Conservation (phyloP, 64 coral and sea anemone species). For the Pachyseris speciosa region DNA sequence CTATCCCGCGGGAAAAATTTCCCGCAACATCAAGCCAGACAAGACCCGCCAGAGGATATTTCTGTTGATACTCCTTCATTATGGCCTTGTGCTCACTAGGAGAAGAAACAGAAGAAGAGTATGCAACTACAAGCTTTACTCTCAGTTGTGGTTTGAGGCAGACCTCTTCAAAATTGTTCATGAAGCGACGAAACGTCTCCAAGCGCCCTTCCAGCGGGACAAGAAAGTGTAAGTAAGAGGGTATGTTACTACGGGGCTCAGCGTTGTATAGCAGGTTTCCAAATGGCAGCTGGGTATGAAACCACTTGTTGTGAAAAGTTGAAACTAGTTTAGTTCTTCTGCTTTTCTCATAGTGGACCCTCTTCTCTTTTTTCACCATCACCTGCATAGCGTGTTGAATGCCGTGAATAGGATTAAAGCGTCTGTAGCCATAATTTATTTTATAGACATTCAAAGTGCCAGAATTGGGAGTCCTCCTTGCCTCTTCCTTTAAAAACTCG, state of each 20-base stretch:
- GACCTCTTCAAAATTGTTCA: conserved; percentile 87
- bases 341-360: conserved; percentile 54
- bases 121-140: conserved; percentile 90
- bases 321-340: conserved; percentile 32
- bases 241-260: conserved; percentile 23
- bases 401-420: conserved; percentile 81
- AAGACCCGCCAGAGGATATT: conserved; percentile 74
- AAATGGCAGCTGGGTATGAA: conserved; percentile 79
- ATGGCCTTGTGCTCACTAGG: conserved; percentile 77
- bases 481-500: conserved; percentile 65
- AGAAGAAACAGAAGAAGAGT: conserved; percentile 72
- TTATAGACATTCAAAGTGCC: conserved; percentile 72
- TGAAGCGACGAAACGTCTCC: conserved; percentile 80
- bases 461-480: conserved; percentile 41
- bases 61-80: conserved; percentile 65
- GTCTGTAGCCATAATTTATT: conserved; percentile 85
- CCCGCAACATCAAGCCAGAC: conserved; percentile 88
- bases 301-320: conserved; percentile 70
- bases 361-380: conserved; percentile 75
- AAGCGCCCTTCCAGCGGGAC: conserved; percentile 82
- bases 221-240: conserved; percentile 82
- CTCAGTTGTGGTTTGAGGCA: conserved; percentile 67
- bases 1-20: conserved; percentile 83
- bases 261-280: conserved; percentile 76
- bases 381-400: conserved; percentile 85